A percentile compares a stretch with the other conserved stretches of the same genome.
Conservation (phyloP, 2,113 vertebrate species). For the Anhinga anhinga region DNA sequence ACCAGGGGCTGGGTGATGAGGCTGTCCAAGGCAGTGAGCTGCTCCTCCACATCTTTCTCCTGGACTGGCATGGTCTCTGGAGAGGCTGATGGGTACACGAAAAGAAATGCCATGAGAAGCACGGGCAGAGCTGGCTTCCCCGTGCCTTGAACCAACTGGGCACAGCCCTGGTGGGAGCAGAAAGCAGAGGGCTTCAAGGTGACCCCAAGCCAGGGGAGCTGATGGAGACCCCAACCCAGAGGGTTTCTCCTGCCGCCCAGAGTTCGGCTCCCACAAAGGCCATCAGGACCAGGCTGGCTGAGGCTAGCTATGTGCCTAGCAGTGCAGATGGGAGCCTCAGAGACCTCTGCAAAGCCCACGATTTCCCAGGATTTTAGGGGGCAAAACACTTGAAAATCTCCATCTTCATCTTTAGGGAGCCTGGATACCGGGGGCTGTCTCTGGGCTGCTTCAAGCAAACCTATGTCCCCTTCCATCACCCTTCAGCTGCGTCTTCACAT, state of each 20-base stretch:
- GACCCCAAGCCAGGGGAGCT: background rate
- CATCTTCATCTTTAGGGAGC: background rate
- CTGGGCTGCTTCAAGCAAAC: background rate
- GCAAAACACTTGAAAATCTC: background rate
- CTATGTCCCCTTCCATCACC: background rate
- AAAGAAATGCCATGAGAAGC: background rate
- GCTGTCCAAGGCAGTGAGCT: background rate
- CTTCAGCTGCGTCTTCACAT: background rate
- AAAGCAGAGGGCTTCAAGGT: background rate
- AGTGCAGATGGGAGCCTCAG: background rate
- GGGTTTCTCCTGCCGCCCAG: background rate
- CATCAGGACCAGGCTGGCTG: background rate
- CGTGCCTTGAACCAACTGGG: rapidly evolving
- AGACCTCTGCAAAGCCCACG: background rate
- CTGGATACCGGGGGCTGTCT: background rate
- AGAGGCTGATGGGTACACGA: background rate
- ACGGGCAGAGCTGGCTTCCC: background rate
- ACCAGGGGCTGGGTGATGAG: background rate
- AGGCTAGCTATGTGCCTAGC: background rate
- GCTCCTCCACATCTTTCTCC: background rate
- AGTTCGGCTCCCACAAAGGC: background rate
- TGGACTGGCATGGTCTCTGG: background rate
- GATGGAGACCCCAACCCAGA: background rate
- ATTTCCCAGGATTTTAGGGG: background rate
- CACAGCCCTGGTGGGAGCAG: background rate